phyloP scores from a whole-genome alignment of 2,888 invertebrate genomes.

The Chesias legatella region DNA sequence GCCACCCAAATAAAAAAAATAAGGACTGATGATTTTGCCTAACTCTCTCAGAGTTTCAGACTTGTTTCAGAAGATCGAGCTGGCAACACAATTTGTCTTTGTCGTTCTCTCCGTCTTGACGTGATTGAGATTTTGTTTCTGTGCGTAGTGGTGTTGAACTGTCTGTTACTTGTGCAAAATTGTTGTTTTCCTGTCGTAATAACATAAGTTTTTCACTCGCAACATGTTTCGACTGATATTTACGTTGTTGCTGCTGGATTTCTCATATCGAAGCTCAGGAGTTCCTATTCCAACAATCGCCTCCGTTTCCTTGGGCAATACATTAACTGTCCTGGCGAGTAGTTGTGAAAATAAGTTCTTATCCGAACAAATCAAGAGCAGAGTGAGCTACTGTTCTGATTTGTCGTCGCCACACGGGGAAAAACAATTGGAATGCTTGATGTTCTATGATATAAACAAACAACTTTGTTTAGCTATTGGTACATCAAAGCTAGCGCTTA shows the following conservation, averaged over 20 bases:
- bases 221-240: constrained; percentile 54
- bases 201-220: too few relatives aligned
- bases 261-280: constrained; percentile 52
- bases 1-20: too few relatives aligned
- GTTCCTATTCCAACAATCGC: constrained; percentile 37
- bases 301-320: constrained; percentile 28
- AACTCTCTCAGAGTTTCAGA: too few relatives aligned
- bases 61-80: too few relatives aligned
- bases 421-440: constrained; percentile 53
- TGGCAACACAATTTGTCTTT: too few relatives aligned
- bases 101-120: too few relatives aligned
- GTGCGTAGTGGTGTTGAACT: too few relatives aligned
- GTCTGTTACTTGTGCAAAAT: too few relatives aligned
- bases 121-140: too few relatives aligned
- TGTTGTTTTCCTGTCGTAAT: too few relatives aligned
- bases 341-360: constrained; percentile 53
- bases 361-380: constrained; percentile 40
- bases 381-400: constrained; percentile 45
- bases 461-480: constrained; percentile 51
- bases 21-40: too few relatives aligned
- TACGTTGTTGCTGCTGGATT: constrained; percentile 50
- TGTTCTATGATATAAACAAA: constrained; percentile 64
- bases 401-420: constrained; percentile 35
- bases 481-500: constrained; percentile 35
- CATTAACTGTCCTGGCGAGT: constrained; percentile 39